Evolutionary conservation across 2,797 vertebrate species (phyloP), one percentile per base, ranked within the genome.

Genomic region (Hypotaenidia okinawae): DNA sequence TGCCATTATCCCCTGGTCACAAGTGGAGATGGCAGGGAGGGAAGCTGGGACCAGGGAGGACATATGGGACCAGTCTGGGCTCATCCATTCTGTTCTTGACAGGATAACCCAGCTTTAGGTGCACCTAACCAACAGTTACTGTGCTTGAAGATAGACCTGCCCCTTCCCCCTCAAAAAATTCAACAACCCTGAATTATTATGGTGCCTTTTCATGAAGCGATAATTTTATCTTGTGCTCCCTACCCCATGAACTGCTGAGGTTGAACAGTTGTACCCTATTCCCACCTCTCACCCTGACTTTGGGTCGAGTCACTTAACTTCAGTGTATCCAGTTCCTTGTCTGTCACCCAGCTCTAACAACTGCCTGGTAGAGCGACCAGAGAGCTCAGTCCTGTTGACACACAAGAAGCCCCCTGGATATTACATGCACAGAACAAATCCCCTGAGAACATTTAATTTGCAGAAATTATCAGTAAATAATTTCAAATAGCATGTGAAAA

Each of bases 391-490:
- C 55, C 76, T 39, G 15, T 7, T 3, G 5, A 28, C 63, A 75
- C 13, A 16, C 11, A 23, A 75, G 68, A 7, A 87, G 30, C 51
- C 63, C 35, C 32, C 67, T 47, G 32, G 43, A 39, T 41, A 32
- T 30, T 18, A 64, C 47, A 61, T 27, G 18, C 3, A 43, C 15
- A 14, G 47, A 76, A 75, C 43, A 52, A 89, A 61, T 23, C 2
- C 0, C 47, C 37, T 9, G 62, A 78, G 30, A 93, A 68, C 37
- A 47, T 68, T 82, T 69, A 16, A 91, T 51, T 30, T 33, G 68
- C 63, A 85, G 47, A 81, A 93, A 80, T 19, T 2, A 63, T 3
- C 77, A 47, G 76, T 59, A 94, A 83, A 70, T 55, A 25, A 85
- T 55, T 83, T 67, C 68, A 85, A 80, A 74, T 0, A 58, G 45